Evolutionary conservation across 2,888 invertebrate genomes (phyloP), one percentile per base, ranked within the genome.

Genomic region (Lasioglossum villosulum): DNA sequence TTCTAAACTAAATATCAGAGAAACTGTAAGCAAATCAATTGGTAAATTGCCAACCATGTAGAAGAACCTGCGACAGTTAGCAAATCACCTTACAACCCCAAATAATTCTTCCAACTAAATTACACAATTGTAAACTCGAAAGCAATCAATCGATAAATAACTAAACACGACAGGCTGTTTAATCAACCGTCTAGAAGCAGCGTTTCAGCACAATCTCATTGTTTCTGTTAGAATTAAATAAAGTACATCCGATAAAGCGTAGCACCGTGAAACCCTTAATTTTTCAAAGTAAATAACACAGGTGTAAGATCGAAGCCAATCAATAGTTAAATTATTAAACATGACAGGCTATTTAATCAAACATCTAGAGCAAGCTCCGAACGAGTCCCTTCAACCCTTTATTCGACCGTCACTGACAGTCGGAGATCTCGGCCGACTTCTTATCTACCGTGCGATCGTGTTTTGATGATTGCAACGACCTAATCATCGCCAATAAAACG

Each of bases 401-500:
- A 37, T n/a, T n/a, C n/a, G 23, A 34, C 1, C 70, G 34, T 37
- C 23, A 14, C 37, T 23, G 14, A 70, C 70, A 70, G 4, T 37
- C 42, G 42, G 8, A 30, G 8, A 30, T 56, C 48, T 48, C 48
- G 5, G 5, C 45, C 4, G 23, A 19, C 34, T 23, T n/a, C 23
- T 30, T 76, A 63, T 77, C 81, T 27, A 52, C 14, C n/a, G 19
- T 34, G 48, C 52, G 52, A 78, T 78, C 82, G 52, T 56, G 78
- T 68, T 68, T 56, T 34, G 82, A 66, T 73, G 66, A 66, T 68
- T 68, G 63, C 37, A 34, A n/a, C 34, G 19, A 42, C 27, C 83
- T 82, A 73, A 82, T 82, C 76, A 72, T 84, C 84, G 45, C 37
- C 48, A 66, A 66, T 56, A 70, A 59, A 39, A 42, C 16, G 30